Evolutionary conservation across 2,888 invertebrate species (phyloP).

Genomic region (Drosophila acutilabella): DNA sequence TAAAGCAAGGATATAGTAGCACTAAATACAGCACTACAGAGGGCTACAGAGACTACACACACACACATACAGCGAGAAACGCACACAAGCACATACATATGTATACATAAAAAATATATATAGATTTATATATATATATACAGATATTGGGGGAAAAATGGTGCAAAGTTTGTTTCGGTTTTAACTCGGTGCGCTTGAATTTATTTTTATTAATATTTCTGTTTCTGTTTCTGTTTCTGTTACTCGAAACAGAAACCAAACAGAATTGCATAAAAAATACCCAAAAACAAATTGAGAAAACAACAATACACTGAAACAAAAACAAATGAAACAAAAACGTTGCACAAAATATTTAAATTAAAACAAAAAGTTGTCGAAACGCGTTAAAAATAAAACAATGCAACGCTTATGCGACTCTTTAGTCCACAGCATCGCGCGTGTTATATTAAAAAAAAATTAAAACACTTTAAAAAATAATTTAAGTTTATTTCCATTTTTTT

Average conservation of each 20-base stretch:
- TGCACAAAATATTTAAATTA: background rate
- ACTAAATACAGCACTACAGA: slow-evolving; percentile 57
- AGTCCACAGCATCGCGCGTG: background rate
- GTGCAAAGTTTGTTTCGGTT: slow-evolving; percentile 84
- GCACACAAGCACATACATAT: slow-evolving; percentile 2
- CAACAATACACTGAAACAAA: slow-evolving; percentile 20
- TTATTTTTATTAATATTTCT: slow-evolving; percentile 59
- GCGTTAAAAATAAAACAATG: slow-evolving; percentile 45
- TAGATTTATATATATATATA: slow-evolving; percentile 22
- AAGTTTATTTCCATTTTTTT: slow-evolving; percentile 25
- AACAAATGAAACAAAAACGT: slow-evolving; percentile 27
- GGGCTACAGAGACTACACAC: slow-evolving; percentile 22
- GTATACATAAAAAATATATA: slow-evolving; percentile 19
- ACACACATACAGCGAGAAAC: slow-evolving; percentile 13
- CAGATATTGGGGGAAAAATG: slow-evolving; percentile 43
- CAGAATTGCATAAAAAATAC: slow-evolving; percentile 15
- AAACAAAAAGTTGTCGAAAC: slow-evolving; percentile 34
- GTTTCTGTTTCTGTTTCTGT: slow-evolving; percentile 23
- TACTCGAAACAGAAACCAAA: slow-evolving; percentile 23
- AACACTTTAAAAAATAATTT: slow-evolving; percentile 40
- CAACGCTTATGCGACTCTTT: slow-evolving; percentile 42
- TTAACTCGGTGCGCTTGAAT: slow-evolving; percentile 83
- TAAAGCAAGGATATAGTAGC: slow-evolving; percentile 66
- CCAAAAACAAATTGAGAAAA: slow-evolving; percentile 14
- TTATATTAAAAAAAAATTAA: slow-evolving; percentile 1